Evolutionary conservation across 2,113 vertebrate species (phyloP).

Genomic region (Thryonomys swinderianus): DNA sequence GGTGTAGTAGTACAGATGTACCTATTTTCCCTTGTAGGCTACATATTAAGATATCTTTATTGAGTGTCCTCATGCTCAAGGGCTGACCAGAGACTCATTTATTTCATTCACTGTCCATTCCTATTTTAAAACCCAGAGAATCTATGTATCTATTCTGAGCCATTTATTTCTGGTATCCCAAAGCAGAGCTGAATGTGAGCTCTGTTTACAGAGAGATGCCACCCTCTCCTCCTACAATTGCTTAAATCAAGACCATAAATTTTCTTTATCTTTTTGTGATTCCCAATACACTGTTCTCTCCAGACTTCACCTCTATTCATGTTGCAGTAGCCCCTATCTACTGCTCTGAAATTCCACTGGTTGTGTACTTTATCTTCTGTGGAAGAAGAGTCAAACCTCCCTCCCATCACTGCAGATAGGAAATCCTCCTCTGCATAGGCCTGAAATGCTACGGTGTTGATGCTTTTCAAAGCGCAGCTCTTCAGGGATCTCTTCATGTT

Average conservation of each 20-base stretch:
- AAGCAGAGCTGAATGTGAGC: background rate
- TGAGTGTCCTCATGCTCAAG: background rate
- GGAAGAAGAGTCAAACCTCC: background rate
- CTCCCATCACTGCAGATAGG: background rate
- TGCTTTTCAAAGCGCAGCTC: background rate
- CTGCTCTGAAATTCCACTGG: background rate
- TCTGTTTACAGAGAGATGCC: background rate
- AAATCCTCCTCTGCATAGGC: background rate
- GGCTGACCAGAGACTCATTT: no score
- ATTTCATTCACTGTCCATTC: background rate
- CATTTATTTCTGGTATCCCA: background rate
- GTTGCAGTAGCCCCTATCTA: background rate
- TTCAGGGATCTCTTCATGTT: background rate
- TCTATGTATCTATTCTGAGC: background rate
- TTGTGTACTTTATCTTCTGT: background rate
- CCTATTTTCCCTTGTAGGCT: background rate
- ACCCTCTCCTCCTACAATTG: background rate
- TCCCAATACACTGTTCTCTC: background rate
- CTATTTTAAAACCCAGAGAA: background rate
- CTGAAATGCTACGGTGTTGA: background rate
- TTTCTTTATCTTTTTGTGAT: background rate
- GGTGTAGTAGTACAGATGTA: no score
- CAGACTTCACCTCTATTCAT: background rate
- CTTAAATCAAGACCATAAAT: background rate
- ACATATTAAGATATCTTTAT: background rate